Percentiles rank a stretch among this genome's conserved stretches.
phyloP scores from a whole-genome alignment of 2,888 invertebrate genomes.

The Agrotis segetum region DNA sequence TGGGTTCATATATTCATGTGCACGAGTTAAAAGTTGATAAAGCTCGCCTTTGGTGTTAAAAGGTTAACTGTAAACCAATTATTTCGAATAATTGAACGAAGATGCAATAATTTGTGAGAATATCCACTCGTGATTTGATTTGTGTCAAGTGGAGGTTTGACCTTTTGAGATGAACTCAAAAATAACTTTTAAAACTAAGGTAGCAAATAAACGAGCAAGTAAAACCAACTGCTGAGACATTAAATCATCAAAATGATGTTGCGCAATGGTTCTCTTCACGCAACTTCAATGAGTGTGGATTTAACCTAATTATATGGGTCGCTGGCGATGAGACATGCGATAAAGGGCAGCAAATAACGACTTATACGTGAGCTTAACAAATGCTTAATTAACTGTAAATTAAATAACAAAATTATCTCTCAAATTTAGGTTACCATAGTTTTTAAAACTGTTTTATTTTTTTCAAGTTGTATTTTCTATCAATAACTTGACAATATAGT shows the following conservation, averaged over 20 bases:
- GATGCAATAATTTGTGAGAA: background rate
- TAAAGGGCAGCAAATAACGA: constrained; percentile 16
- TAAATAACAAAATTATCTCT: background rate
- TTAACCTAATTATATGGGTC: constrained; percentile 36
- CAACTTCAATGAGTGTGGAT: constrained; percentile 26
- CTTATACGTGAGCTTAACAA: background rate
- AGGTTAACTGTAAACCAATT: constrained; percentile 12
- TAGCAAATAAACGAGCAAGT: no score
- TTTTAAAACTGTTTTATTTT: background rate
- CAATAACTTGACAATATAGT: no score
- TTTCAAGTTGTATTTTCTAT: no score
- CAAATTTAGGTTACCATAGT: background rate
- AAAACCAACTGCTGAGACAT: background rate
- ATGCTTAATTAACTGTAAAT: background rate
- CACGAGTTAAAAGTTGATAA: constrained; percentile 48
- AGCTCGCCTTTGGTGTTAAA: constrained; percentile 28
- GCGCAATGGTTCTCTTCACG: constrained; percentile 30
- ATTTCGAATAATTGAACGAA: background rate
- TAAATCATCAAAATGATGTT: constrained; percentile 15
- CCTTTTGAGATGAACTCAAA: background rate
- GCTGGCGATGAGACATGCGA: constrained; percentile 16
- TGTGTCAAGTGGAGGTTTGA: constrained; percentile 10
- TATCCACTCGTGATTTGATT: background rate
- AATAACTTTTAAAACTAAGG: background rate
- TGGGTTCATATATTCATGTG: constrained; percentile 51